Evolutionary conservation across 2,797 vertebrate species (phyloP).

Genomic region (Bradypodion pumilum): DNA sequence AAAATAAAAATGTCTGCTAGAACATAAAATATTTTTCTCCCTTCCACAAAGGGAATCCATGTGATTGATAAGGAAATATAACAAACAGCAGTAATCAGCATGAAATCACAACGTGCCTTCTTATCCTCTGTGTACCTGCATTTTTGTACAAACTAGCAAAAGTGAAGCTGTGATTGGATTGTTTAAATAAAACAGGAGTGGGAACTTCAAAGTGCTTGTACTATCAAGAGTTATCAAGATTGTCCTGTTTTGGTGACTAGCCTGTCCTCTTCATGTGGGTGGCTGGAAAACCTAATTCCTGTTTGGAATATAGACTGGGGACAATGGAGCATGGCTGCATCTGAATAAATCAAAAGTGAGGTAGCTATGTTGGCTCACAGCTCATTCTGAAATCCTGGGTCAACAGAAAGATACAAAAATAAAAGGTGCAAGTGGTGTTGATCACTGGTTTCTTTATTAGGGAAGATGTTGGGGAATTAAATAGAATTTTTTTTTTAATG

Average conservation of each 20-base stretch:
- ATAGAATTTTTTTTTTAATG: too few species aligned
- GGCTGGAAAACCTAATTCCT: not conserved
- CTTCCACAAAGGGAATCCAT: constrained; percentile 31
- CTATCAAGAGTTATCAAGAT: not conserved
- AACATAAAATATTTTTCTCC: constrained; percentile 26
- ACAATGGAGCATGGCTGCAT: not conserved
- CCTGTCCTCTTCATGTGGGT: not conserved
- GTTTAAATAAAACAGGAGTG: constrained; percentile 20
- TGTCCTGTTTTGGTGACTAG: not conserved
- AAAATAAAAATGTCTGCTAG: constrained; percentile 15
- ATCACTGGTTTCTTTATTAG: too few species aligned
- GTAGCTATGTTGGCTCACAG: too few species aligned
- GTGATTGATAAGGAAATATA: constrained; percentile 10
- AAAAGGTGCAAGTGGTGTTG: too few species aligned
- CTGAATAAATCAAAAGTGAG: not conserved
- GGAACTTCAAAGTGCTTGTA: constrained; percentile 2
- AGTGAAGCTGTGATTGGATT: not conserved
- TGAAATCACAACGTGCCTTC: not conserved
- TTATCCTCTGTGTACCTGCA: constrained; percentile 3
- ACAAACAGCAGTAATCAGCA: not conserved
- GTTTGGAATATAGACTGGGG: not conserved
- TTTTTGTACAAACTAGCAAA: not conserved
- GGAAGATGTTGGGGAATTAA: too few species aligned
- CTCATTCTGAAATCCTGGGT: too few species aligned
- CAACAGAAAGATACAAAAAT: too few species aligned